A percentile compares a stretch with the other conserved stretches of the same genome.
Conservation (phyloP, 1,140 invertebrate genomes). For the Lutraria rhynchaena region DNA sequence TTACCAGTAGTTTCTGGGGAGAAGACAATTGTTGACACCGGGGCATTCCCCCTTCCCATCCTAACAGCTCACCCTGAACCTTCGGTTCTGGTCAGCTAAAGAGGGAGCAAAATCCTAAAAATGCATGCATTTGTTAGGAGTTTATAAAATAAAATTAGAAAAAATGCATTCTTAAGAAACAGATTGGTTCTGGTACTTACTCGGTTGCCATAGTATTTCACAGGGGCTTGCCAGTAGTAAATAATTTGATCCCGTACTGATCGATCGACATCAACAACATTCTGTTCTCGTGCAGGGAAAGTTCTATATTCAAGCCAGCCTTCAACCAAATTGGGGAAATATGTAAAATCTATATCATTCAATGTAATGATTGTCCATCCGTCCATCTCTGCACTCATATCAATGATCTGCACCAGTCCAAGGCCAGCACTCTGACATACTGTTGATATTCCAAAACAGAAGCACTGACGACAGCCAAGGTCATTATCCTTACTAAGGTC, state of each 20-base stretch:
- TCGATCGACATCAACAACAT: conserved; percentile 50
- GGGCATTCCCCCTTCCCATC: too few species aligned
- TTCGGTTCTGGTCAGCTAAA: too few species aligned
- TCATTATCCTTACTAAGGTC: conserved; percentile 89
- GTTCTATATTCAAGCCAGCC: conserved; percentile 72
- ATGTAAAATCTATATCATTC: conserved; percentile 71
- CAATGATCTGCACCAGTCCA: conserved; percentile 86
- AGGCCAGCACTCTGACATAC: conserved; percentile 84
- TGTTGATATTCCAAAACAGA: conserved; percentile 93
- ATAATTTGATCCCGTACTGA: conserved; percentile 84
- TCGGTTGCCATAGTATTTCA: conserved; percentile 84
- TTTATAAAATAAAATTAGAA: too few species aligned
- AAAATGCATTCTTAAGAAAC: too few species aligned
- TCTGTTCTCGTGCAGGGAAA: conserved; percentile 67
- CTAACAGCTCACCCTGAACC: too few species aligned
- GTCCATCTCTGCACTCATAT: conserved; percentile 68
- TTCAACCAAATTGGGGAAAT: conserved; percentile 65
- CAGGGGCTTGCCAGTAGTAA: conserved; percentile 95
- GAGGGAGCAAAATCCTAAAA: too few species aligned
- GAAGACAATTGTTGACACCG: too few species aligned
- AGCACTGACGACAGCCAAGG: conserved; percentile 93
- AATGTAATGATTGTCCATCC: conserved; percentile 75
- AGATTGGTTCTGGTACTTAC: too few species aligned
- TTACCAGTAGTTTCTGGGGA: too few species aligned
- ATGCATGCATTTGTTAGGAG: too few species aligned